Evolutionary conservation across 1,140 invertebrate genomes (phyloP).

Genomic region (Glossosoma conforme): DNA sequence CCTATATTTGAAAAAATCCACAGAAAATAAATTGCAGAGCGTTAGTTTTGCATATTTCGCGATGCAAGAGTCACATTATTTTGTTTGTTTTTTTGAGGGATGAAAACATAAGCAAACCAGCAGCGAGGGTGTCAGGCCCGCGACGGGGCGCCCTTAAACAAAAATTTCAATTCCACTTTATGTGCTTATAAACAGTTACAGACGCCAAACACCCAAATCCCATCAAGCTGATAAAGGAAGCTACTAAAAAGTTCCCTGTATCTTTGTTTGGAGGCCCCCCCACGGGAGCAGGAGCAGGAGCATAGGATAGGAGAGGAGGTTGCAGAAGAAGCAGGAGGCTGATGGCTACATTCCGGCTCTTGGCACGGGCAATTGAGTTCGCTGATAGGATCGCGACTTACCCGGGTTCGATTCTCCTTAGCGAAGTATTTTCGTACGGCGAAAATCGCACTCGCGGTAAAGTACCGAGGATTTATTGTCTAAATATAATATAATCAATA

Average conservation of each 20-base stretch:
- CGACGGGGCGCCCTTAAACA: conserved; percentile 23
- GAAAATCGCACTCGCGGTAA: conserved; percentile 1
- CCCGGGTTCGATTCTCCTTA: conserved; percentile 27
- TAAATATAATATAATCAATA: too few species aligned
- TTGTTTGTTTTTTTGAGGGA: neutral
- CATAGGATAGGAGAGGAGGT: neutral
- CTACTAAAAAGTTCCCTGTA: conserved; percentile 26
- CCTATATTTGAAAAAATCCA: too few species aligned
- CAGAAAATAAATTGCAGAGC: too few species aligned
- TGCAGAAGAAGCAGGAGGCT: neutral
- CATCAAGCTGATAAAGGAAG: conserved; percentile 31
- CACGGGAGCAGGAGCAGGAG: neutral
- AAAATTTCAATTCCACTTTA: conserved; percentile 31
- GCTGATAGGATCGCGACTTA: conserved; percentile 30
- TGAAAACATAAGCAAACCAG: neutral
- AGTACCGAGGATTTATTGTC: neutral
- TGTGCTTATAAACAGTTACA: conserved; percentile 27
- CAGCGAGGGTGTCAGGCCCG: conserved; percentile 7
- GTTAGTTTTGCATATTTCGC: too few species aligned
- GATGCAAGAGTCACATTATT: too few species aligned
- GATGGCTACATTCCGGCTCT: conserved; percentile 14
- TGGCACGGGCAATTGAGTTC: conserved; percentile 32
- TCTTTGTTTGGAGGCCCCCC: conserved; percentile 12
- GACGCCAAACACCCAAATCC: conserved; percentile 29
- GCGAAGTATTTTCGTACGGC: conserved; percentile 26